phyloP scores from a whole-genome alignment of 2,797 vertebrate genomes.

The Cynopterus sphinx region DNA sequence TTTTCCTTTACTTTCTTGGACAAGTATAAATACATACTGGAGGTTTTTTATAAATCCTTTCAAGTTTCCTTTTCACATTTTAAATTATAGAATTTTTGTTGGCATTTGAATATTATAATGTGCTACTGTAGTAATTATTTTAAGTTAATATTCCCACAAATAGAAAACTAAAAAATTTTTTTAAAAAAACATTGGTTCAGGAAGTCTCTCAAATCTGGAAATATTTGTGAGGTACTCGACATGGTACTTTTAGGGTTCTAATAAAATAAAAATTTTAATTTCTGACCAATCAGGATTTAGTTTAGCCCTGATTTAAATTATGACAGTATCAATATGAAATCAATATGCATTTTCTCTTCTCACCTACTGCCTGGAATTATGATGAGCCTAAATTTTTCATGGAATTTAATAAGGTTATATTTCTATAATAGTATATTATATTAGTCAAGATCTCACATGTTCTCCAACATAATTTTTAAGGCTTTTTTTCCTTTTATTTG shows the following conservation, averaged over 20 bases:
- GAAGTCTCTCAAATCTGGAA: constrained; percentile 25
- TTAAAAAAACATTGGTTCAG: background rate
- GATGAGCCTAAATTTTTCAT: constrained; percentile 17
- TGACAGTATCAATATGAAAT: background rate
- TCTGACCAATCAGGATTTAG: background rate
- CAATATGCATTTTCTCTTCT: background rate
- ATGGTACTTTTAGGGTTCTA: background rate
- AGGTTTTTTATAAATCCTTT: constrained; percentile 45
- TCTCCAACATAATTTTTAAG: constrained; percentile 41
- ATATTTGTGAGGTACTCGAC: background rate
- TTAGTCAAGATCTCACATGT: constrained; percentile 12
- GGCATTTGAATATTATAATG: background rate
- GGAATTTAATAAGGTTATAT: background rate
- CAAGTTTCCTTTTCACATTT: constrained; percentile 31
- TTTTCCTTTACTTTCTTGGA: background rate
- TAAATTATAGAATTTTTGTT: constrained; percentile 49
- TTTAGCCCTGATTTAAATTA: background rate
- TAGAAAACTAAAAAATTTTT: background rate
- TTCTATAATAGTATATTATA: constrained; percentile 4
- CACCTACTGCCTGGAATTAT: constrained; percentile 5
- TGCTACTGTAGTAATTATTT: background rate
- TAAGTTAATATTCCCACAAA: background rate
- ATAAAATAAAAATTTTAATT: background rate
- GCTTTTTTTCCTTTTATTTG: constrained; percentile 29
- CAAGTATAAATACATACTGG: background rate